phyloP scores from a whole-genome alignment of 2,797 vertebrate species.

The Picus viridis region DNA sequence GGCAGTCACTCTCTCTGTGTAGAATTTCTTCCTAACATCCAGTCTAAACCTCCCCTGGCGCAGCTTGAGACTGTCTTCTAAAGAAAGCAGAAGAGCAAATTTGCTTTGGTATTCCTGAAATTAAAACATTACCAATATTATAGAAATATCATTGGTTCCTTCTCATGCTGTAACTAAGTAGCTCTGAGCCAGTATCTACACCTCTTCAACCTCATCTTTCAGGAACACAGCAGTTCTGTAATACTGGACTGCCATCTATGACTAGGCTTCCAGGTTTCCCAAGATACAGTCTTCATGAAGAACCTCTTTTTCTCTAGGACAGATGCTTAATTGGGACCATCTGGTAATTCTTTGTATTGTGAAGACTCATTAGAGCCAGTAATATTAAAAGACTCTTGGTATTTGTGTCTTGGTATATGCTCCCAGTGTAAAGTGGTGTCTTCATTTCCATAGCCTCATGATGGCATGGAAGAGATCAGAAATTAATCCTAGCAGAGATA shows the following conservation, averaged over 20 bases:
- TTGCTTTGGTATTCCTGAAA: not conserved
- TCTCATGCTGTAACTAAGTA: not conserved
- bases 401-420: not conserved
- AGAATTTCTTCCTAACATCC: no score
- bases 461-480: not conserved
- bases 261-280: not conserved
- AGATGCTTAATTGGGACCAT: not conserved
- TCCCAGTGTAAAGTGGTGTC: accelerated
- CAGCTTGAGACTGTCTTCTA: no score
- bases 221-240: not conserved
- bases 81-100: not conserved
- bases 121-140: not conserved
- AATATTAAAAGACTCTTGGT: not conserved
- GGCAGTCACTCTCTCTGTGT: no score
- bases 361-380: not conserved
- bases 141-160: not conserved
- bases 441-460: not conserved
- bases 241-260: not conserved
- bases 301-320: not conserved
- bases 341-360: not conserved
- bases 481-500: not conserved
- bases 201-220: not conserved
- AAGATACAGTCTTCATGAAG: not conserved
- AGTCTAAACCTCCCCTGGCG: no score
- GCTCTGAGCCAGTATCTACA: not conserved